Conservation (phyloP, 30 jellyfish, hydroid and myxozoan species). For the Nemopilema nomurai region DNA sequence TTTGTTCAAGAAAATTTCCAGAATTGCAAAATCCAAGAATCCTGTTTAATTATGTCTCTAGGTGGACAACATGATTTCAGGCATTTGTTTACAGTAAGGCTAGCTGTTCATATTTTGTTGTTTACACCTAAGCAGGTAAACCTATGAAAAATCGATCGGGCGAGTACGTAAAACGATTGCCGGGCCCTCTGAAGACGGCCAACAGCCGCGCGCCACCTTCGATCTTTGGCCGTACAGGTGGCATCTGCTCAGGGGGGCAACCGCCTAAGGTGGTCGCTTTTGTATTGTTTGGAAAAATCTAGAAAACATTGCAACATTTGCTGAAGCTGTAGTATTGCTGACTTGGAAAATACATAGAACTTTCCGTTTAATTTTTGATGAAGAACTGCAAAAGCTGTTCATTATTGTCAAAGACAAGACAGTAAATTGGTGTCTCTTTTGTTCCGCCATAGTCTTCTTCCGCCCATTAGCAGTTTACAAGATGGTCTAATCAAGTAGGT, state of each 20-base stretch:
- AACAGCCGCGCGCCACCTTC: background rate
- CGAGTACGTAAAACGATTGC: background rate
- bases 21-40: no score
- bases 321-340: no score
- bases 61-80: background rate
- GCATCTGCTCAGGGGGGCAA: background rate
- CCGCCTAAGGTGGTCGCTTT: background rate
- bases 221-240: background rate
- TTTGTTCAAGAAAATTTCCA: no score
- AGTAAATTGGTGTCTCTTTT: no score
- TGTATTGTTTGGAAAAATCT: background rate
- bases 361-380: no score
- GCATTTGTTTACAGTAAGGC: background rate
- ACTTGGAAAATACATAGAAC: no score
- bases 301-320: no score
- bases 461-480: no score
- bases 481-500: no score
- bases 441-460: no score
- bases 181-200: background rate
- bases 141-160: background rate
- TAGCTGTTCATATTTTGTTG: background rate
- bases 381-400: no score
- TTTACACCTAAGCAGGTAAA: background rate
- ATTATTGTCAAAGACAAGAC: no score
- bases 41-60: background rate